Evolutionary conservation across 1,140 invertebrate species (phyloP).

Genomic region (Eumeta japonica): DNA sequence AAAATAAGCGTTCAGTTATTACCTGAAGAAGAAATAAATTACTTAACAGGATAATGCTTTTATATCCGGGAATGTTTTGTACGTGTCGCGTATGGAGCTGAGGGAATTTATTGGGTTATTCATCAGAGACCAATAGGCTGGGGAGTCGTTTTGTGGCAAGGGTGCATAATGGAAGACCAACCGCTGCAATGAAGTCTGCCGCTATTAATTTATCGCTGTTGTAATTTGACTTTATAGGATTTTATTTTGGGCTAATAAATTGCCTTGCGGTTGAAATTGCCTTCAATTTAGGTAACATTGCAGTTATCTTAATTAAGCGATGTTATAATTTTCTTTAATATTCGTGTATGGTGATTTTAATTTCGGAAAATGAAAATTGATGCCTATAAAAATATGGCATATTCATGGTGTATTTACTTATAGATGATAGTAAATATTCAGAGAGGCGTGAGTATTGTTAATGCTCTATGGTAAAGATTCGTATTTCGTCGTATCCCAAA

Average conservation of each 20-base stretch:
- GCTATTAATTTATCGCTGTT: slow-evolving; percentile 38
- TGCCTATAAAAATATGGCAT: too few species aligned
- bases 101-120: slow-evolving; percentile 53
- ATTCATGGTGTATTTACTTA: too few species aligned
- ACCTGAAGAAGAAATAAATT: slow-evolving; percentile 55
- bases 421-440: too few species aligned
- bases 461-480: too few species aligned
- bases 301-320: slow-evolving; percentile 3
- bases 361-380: too few species aligned
- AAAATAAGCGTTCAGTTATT: slow-evolving; percentile 43
- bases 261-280: slow-evolving; percentile 1
- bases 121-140: slow-evolving; percentile 41
- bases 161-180: slow-evolving; percentile 52
- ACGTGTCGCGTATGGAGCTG: slow-evolving; percentile 47
- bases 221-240: slow-evolving; percentile 29
- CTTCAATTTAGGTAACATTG: slow-evolving; percentile 1
- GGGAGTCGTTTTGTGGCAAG: slow-evolving; percentile 45
- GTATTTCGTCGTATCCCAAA: too few species aligned
- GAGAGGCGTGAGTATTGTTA: too few species aligned
- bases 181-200: slow-evolving; percentile 26
- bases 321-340: slow-evolving; percentile 1
- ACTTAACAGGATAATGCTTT: slow-evolving; percentile 54
- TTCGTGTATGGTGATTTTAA: too few species aligned
- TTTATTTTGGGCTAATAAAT: slow-evolving; percentile 4
- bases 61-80: slow-evolving; percentile 46